phyloP scores from a whole-genome alignment of 2,797 vertebrate species.

The Epinephelus coioides region DNA sequence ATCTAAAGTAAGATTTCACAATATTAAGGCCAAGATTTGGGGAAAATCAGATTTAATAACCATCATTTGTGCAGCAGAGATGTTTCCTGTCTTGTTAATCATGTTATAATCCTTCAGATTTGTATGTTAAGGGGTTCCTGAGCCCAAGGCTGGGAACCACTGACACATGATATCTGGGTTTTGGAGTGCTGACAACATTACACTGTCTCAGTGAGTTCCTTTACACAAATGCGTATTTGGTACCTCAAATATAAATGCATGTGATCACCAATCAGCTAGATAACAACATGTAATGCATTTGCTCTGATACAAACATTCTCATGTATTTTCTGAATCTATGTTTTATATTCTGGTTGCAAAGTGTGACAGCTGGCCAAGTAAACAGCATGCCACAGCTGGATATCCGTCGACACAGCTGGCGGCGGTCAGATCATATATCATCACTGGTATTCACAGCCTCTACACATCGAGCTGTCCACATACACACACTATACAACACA shows the following conservation, averaged over 20 bases:
- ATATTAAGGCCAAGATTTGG: not conserved
- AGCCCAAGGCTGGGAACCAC: not conserved
- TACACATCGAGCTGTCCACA: not conserved
- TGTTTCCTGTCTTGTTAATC: not conserved
- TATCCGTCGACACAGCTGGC: conserved; percentile 42
- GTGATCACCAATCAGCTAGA: not conserved
- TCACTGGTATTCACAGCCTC: conserved; percentile 22
- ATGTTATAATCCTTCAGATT: not conserved
- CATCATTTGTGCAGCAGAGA: not conserved
- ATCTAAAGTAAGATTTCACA: not conserved
- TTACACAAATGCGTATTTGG: not conserved
- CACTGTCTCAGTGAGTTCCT: not conserved
- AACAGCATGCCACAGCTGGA: conserved; percentile 55
- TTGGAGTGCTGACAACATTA: not conserved
- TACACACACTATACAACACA: not conserved
- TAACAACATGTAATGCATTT: not conserved
- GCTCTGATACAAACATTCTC: not conserved
- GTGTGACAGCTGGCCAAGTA: conserved; percentile 33
- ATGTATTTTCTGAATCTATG: conserved; percentile 6
- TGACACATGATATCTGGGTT: not conserved
- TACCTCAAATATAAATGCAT: not conserved
- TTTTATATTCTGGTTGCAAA: conserved; percentile 21
- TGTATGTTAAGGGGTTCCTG: not conserved
- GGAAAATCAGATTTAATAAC: not conserved
- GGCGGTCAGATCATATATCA: conserved; percentile 38